phyloP scores from a whole-genome alignment of 2,113 vertebrate species.

The Synchiropus splendidus region DNA sequence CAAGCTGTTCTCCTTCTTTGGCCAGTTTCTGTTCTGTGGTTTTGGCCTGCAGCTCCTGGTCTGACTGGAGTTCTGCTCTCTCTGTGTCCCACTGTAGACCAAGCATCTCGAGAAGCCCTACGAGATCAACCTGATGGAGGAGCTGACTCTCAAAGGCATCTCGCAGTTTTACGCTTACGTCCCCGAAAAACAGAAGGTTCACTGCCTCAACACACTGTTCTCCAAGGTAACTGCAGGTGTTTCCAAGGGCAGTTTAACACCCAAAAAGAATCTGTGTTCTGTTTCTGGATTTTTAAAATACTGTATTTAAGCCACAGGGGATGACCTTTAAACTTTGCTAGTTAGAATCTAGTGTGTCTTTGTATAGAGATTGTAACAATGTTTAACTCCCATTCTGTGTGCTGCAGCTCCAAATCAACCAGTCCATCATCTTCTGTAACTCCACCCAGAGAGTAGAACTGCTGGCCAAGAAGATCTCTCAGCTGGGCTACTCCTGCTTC shows the following conservation, averaged over 20 bases:
- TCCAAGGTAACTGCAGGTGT: constrained; percentile 56
- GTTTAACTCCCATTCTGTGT: not conserved
- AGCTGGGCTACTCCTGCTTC: constrained; percentile 74
- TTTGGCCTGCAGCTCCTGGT: not conserved
- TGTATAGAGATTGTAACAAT: no score
- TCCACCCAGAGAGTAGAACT: constrained; percentile 73
- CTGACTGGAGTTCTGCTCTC: not conserved
- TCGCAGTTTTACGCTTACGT: constrained; percentile 75
- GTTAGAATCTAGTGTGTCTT: no score
- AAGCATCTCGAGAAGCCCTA: constrained; percentile 73
- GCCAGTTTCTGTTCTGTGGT: constrained; percentile 9
- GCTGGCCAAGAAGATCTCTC: constrained; percentile 73
- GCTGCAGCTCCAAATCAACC: constrained; percentile 73
- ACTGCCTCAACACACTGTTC: constrained; percentile 75
- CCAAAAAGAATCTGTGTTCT: no score
- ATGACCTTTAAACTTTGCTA: no score
- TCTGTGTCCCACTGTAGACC: constrained; percentile 30
- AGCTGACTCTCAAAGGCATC: constrained; percentile 74
- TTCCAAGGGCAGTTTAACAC: not conserved
- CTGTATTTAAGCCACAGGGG: no score
- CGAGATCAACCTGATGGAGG: constrained; percentile 77
- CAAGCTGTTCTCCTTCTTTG: constrained; percentile 12
- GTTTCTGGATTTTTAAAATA: no score
- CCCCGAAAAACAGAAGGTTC: constrained; percentile 71
- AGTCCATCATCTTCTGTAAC: constrained; percentile 76